These are phyloP conservation scores for Caerostris extrusa DNA, from an alignment of 1,140 invertebrate genomes.

Conservation along the genomic window DNA sequence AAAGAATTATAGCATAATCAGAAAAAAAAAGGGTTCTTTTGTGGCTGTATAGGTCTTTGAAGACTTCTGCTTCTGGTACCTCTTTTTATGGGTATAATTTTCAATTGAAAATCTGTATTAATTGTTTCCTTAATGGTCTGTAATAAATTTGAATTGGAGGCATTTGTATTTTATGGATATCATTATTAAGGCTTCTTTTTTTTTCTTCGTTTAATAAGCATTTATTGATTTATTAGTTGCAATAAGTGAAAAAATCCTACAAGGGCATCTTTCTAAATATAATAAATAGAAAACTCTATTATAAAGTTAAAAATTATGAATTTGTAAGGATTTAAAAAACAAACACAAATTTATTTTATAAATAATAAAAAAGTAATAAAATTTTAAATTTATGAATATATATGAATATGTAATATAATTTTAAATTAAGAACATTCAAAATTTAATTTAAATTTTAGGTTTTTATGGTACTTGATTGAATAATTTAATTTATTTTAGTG, in stretches of 20 bases:
- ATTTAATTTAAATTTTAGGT: too few species aligned
- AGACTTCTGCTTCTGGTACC: background rate
- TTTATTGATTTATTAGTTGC: background rate
- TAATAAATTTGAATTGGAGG: conserved; percentile 48
- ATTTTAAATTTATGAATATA: too few species aligned
- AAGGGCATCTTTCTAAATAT: too few species aligned
- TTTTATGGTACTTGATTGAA: too few species aligned
- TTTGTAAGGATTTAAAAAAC: too few species aligned
- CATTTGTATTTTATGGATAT: conserved; percentile 38
- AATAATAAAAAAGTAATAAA: too few species aligned
- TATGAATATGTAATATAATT: too few species aligned
- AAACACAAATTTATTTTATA: too few species aligned
- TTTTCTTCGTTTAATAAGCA: background rate
- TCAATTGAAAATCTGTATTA: conserved; percentile 60
- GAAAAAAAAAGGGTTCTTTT: background rate
- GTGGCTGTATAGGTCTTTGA: conserved; percentile 8
- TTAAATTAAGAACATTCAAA: too few species aligned
- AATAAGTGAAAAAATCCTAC: background rate
- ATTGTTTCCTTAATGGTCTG: conserved; percentile 65
- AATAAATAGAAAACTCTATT: too few species aligned
- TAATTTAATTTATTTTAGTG: too few species aligned
- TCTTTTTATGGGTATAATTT: conserved; percentile 52
- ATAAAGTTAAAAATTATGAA: too few species aligned
- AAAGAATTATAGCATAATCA: conserved; percentile 11
- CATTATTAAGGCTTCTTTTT: conserved; percentile 21